Evolutionary conservation across 2,888 invertebrate genomes (phyloP), one percentile per base, ranked within the genome.

Genomic region (Spatulosminthurus flaviceps): DNA sequence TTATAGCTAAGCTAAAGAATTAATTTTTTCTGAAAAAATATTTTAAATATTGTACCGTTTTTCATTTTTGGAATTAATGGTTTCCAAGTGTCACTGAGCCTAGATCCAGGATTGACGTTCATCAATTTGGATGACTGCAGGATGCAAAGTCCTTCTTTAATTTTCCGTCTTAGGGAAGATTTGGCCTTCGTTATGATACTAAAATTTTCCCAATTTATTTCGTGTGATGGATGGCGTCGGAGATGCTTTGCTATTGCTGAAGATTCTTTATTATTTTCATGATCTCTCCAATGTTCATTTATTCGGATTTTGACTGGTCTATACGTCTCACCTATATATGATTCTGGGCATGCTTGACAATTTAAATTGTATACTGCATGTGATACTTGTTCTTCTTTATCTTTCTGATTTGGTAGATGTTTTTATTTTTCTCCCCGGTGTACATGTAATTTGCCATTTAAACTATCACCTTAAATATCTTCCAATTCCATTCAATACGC

Each of bases 351-450:
- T 1, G 67, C 19, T 26, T 21, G 5, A 26, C 67, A 67, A 1
- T 24, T 24, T 7, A 67, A 26, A 19, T 67, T 28, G 19, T 67
- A 67, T 0, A 67, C 28, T 9, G 26, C 67, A 0, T 24, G 26
- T 5, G 67, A 28, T 2, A 5, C 5, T 19, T 26, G 11, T 67
- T 67, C 67, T 26, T 67, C 67, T 67, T 24, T 24, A 67, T 67
- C 67, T 26, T 67, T 67, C 7, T 13, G 22, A 19, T 2, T 21
- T 5, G 16, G 13, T 2, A 67, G 24, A 5, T 22, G 16, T 1
- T 26, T 67, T 67, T 0, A 67, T 26, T 26, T 67, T 67, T 26
- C 26, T 67, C 0, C 67, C 67, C 26, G 67, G 67, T 19, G 19
- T 22, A 19, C 22, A 67, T 7, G 67, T 67, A 1, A 67, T 28